Evolutionary conservation across 2,797 vertebrate species (phyloP), one percentile per base, ranked within the genome.

Genomic region (Oreochromis grahami): DNA sequence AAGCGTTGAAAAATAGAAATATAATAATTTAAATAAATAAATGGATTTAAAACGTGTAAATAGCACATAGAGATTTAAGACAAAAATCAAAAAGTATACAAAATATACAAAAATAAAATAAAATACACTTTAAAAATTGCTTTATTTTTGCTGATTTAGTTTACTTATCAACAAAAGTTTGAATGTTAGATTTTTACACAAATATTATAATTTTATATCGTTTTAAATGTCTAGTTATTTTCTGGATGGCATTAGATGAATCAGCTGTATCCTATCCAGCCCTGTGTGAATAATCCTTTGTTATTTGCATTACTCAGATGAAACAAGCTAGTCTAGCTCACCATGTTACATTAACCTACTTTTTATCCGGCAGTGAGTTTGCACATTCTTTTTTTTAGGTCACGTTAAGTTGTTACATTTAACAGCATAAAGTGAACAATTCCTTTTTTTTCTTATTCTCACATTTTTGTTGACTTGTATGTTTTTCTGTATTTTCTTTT

Each of bases 401-500:
- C 65, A 72, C 6, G 1, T 21, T 48, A 12, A 50, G 68, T 12
- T 72, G 24, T 19, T 3, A 32, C 12, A 72, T 32, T 72, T 48
- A 48, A 7, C 26, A 48, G 3, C 24, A 29, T 72, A 19, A 72
- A 72, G 6, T 63, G 58, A 63, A 63, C 34, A 8, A 11, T 50
- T 14, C 8, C 6, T 6, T 68, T 12, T 14, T 5, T 38, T 43
- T 52, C 7, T 76, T 60, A 15, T 58, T 4, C 6, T 68, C 34
- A 9, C 10, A 0, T 38, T 58, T 58, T 41, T 56, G 34, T 1
- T 89, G 1, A 84, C 77, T 7, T 17, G 3, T 17, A 4, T 50
- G 72, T 45, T 86, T 48, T 65, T 41, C 26, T 60, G 15, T 29
- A 1, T 79, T 89, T 34, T 29, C 36, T 89, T 88, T 8, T 94